A percentile compares a stretch with the other conserved stretches of the same genome.
Conservation (phyloP, 2,113 vertebrate genomes). For the Silurus asotus region DNA sequence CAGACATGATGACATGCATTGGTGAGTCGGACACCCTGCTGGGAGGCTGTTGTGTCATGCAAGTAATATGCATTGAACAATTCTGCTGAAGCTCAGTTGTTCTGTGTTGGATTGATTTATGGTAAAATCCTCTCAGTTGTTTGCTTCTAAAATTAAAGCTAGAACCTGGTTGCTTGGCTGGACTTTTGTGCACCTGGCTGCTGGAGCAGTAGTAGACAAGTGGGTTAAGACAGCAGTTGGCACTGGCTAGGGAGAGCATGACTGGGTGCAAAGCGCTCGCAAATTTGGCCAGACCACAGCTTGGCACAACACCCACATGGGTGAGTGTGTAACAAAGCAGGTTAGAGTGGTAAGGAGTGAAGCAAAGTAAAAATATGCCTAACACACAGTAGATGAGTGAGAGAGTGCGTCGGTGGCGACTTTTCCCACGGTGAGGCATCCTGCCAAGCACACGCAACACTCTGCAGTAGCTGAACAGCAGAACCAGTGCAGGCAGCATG, state of each 20-base stretch:
- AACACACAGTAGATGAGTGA: conserved; percentile 71
- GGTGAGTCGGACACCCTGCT: not conserved
- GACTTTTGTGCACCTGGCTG: conserved; percentile 57
- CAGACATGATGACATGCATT: not conserved
- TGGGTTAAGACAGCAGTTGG: conserved; percentile 75
- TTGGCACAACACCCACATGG: conserved; percentile 61
- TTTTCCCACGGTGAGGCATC: conserved; percentile 46
- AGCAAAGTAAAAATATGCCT: conserved; percentile 70
- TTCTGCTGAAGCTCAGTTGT: not conserved
- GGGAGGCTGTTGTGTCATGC: too few species aligned
- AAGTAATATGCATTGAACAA: not conserved
- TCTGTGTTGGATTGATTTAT: not conserved
- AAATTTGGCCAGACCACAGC: conserved; percentile 62
- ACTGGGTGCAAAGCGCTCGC: conserved; percentile 67
- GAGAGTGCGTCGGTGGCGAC: conserved; percentile 58
- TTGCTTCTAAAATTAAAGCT: not conserved
- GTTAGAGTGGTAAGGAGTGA: conserved; percentile 72
- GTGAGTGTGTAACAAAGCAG: conserved; percentile 72
- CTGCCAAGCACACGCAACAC: conserved; percentile 62
- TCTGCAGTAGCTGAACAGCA: conserved; percentile 70
- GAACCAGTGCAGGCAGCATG: conserved; percentile 64
- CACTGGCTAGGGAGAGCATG: conserved; percentile 67
- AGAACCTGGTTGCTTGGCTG: conserved; percentile 39
- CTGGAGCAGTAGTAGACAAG: conserved; percentile 72
- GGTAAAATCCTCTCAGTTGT: not conserved